These are phyloP conservation scores for Tor tambroides DNA, from an alignment of 2,113 vertebrate species.

Conservation along the genomic window DNA sequence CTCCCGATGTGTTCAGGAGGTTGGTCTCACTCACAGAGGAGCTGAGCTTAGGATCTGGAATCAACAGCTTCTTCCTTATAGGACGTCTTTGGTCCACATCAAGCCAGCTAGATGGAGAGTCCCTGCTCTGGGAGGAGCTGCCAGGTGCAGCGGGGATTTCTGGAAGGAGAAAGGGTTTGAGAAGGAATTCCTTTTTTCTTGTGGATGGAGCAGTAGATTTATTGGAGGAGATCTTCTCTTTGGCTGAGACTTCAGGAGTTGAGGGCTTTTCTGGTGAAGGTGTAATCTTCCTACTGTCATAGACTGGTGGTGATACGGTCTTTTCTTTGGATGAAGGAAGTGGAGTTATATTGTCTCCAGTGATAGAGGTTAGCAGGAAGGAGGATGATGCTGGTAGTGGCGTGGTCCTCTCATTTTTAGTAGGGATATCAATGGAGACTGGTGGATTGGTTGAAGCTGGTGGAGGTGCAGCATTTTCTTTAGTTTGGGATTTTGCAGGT, in stretches of 20 bases:
- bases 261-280: not conserved
- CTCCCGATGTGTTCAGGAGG: slow-evolving; percentile 80
- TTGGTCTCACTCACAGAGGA: slow-evolving; percentile 77
- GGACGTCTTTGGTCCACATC: slow-evolving; percentile 68
- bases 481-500: not conserved
- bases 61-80: slow-evolving; percentile 59
- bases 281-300: not conserved
- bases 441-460: not conserved
- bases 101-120: slow-evolving; percentile 67
- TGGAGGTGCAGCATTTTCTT: not conserved
- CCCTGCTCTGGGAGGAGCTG: slow-evolving; percentile 48
- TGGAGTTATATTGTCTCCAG: not conserved
- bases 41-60: slow-evolving; percentile 66
- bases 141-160: slow-evolving; percentile 55
- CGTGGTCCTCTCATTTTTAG: not conserved
- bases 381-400: not conserved
- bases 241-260: not conserved
- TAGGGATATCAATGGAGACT: not conserved
- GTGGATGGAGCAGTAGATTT: slow-evolving; percentile 17
- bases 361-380: not conserved
- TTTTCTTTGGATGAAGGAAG: not conserved
- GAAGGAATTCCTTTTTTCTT: slow-evolving; percentile 10
- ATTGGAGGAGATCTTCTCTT: not conserved
- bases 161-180: not conserved
- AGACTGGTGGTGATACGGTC: slow-evolving; percentile 28